Evolutionary conservation across 1,140 invertebrate genomes (phyloP).

Genomic region (Samia ricini): DNA sequence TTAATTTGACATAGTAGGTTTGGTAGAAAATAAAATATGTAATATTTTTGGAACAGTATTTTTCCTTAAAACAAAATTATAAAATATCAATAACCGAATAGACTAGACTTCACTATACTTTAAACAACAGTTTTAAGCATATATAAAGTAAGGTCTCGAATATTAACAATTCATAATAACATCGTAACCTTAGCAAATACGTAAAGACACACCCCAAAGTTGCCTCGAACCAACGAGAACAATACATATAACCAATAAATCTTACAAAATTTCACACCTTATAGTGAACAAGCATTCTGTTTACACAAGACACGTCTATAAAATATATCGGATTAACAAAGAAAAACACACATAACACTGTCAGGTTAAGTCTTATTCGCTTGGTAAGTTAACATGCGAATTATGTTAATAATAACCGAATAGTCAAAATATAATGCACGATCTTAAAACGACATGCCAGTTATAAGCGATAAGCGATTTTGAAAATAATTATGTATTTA

Average conservation of each 20-base stretch:
- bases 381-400: conserved; percentile 43
- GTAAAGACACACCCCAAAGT: neutral
- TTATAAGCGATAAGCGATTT: conserved; percentile 19
- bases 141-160: neutral
- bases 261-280: conserved; percentile 71
- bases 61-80: no score
- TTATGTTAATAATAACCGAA: conserved; percentile 66
- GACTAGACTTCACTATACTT: no score
- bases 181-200: neutral
- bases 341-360: conserved; percentile 63
- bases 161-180: neutral
- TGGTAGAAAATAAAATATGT: no score
- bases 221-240: conserved; percentile 40
- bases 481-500: neutral
- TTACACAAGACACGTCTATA: conserved; percentile 72
- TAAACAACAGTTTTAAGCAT: neutral
- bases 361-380: conserved; percentile 58
- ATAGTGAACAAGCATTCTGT: conserved; percentile 52
- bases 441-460: conserved; percentile 16
- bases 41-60: no score
- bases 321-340: conserved; percentile 71
- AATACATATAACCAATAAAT: conserved; percentile 63
- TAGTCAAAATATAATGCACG: conserved; percentile 70
- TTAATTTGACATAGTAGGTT: no score
- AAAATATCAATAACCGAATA: no score